A percentile compares a stretch with the other conserved stretches of the same genome.
Evolutionary conservation across 2,113 vertebrate species (phyloP).

Genomic region (Pantherophis guttatus): DNA sequence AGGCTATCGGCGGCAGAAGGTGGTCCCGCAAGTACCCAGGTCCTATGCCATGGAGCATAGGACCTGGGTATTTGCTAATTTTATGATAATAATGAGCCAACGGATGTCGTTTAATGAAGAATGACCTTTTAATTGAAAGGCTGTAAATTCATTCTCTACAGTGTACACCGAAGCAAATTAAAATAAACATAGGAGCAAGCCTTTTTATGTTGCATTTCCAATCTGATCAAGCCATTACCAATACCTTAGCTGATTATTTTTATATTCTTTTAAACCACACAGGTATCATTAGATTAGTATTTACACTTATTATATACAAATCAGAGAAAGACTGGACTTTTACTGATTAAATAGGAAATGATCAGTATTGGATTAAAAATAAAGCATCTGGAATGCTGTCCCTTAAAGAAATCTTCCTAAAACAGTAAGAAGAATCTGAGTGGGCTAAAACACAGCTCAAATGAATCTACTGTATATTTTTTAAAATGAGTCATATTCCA

Average conservation of each 20-base stretch:
- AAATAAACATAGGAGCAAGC: conserved; percentile 67
- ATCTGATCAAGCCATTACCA: conserved; percentile 56
- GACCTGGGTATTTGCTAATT: conserved; percentile 59
- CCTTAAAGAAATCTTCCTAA: conserved; percentile 38
- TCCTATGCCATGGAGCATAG: too few relatives aligned
- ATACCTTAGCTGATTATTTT: conserved; percentile 49
- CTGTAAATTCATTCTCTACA: conserved; percentile 73
- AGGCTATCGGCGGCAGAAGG: too few relatives aligned
- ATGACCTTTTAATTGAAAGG: conserved; percentile 81
- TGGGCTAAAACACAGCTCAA: not conserved
- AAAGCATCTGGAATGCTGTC: conserved; percentile 36
- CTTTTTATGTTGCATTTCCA: conserved; percentile 55
- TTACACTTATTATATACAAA: conserved; percentile 40
- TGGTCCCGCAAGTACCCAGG: too few relatives aligned
- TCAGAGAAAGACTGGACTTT: conserved; percentile 39
- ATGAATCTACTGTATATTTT: conserved; percentile 9
- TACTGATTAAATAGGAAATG: conserved; percentile 44
- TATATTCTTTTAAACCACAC: conserved; percentile 26
- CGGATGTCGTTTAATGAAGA: conserved; percentile 69
- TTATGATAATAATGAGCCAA: conserved; percentile 78
- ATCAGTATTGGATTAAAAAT: conserved; percentile 22
- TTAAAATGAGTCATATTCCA: conserved; percentile 37
- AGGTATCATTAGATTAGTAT: conserved; percentile 49
- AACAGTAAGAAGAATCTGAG: conserved; percentile 8
- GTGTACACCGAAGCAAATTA: conserved; percentile 67